These are phyloP conservation scores for Epinephelus cyanopodus DNA, from an alignment of 2,113 vertebrate genomes.

Conservation along the genomic window DNA sequence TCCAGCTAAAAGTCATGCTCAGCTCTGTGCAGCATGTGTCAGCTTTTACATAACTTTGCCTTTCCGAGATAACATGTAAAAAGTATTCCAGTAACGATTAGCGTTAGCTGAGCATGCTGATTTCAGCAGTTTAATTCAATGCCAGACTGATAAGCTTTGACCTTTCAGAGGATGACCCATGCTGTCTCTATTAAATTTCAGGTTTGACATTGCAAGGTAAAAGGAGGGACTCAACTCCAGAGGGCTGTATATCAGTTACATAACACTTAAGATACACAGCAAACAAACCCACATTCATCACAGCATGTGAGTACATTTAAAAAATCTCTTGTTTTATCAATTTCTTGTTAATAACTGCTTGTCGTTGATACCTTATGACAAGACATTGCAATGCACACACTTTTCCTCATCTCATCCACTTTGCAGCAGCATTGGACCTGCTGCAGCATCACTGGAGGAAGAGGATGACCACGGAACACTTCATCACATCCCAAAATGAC, in stretches of 20 bases:
- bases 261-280: not conserved
- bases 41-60: conserved; percentile 30
- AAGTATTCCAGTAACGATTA: not conserved
- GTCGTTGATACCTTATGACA: not conserved
- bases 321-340: not conserved
- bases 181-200: not conserved
- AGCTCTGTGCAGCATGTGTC: conserved; percentile 23
- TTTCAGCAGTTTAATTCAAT: conserved; percentile 22
- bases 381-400: not conserved
- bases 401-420: conserved; percentile 2
- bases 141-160: conserved; percentile 26
- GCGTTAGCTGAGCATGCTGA: not conserved
- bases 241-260: not conserved
- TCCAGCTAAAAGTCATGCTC: conserved; percentile 19
- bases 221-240: not conserved
- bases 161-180: conserved; percentile 23
- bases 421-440: conserved; percentile 18
- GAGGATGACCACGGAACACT: not conserved
- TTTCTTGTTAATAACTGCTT: not conserved
- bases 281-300: not conserved
- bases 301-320: not conserved
- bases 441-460: conserved; percentile 28
- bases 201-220: not conserved
- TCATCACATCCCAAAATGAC: not conserved
- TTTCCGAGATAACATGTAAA: not conserved